Conservation (phyloP, 2,113 vertebrate genomes). For the Mastomys coucha region DNA sequence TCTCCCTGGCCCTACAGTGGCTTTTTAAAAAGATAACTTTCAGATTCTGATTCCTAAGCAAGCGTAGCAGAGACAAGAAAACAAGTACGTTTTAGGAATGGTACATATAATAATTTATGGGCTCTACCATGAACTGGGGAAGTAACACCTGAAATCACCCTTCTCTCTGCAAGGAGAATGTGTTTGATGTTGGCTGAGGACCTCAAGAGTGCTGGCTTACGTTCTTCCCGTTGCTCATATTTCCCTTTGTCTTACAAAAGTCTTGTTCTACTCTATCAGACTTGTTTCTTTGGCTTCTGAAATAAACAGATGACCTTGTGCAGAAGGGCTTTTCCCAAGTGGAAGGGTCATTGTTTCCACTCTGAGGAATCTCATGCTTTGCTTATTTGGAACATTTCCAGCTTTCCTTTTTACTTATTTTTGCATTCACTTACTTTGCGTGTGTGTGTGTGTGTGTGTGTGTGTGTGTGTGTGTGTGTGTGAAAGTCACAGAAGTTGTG, state of each 20-base stretch:
- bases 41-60: constrained; percentile 28
- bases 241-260: constrained; percentile 35
- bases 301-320: constrained; percentile 9
- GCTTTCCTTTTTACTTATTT: constrained; percentile 23
- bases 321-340: background rate
- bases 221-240: background rate
- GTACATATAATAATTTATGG: constrained; percentile 8
- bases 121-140: background rate
- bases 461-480: background rate
- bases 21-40: constrained; percentile 20
- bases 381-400: constrained; percentile 25
- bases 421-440: background rate
- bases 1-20: background rate
- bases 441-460: background rate
- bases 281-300: constrained; percentile 23
- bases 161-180: background rate
- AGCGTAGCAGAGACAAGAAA: constrained; percentile 32
- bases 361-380: constrained; percentile 82
- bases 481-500: background rate
- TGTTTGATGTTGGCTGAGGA: background rate
- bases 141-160: constrained; percentile 2
- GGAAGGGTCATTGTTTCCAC: constrained; percentile 66
- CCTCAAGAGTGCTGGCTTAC: background rate
- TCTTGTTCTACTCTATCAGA: constrained; percentile 19
- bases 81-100: constrained; percentile 11